phyloP scores from a whole-genome alignment of 2,797 vertebrate species.

The Alca torda region DNA sequence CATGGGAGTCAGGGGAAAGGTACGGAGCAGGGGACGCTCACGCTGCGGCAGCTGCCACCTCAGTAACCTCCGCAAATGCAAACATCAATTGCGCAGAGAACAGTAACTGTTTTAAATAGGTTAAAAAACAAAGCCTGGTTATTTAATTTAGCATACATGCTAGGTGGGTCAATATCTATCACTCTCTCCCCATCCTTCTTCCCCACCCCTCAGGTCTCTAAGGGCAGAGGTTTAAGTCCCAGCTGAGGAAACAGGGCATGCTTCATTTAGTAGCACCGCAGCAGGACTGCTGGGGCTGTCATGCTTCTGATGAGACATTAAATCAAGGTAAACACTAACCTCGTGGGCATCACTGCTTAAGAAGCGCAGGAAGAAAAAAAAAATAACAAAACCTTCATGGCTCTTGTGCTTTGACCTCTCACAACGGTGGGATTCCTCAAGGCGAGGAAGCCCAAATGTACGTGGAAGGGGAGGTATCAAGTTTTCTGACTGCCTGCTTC shows the following conservation, averaged over 20 bases:
- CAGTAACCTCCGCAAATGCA: neutral
- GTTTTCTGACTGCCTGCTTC: neutral
- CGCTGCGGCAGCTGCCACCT: neutral
- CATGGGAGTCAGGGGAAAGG: neutral
- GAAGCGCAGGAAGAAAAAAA: conserved; percentile 33
- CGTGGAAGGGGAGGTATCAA: neutral
- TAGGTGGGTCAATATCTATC: conserved; percentile 65
- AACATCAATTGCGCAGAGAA: conserved; percentile 19
- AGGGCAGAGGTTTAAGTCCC: conserved; percentile 71
- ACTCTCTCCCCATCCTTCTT: conserved; percentile 31
- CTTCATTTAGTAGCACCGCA: conserved; percentile 71
- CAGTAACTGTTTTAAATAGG: conserved; percentile 10
- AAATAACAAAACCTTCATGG: neutral
- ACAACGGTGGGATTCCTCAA: neutral
- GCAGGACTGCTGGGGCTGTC: conserved; percentile 50
- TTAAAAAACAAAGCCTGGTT: conserved; percentile 60
- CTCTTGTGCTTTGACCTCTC: neutral
- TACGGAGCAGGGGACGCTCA: neutral
- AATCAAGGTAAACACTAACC: conserved; percentile 77
- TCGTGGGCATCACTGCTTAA: conserved; percentile 33
- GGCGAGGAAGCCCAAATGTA: neutral
- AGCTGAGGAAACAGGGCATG: conserved; percentile 68
- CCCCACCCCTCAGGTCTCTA: conserved; percentile 48
- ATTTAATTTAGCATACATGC: conserved; percentile 39
- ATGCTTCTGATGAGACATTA: conserved; percentile 75